These are phyloP conservation scores for Morinoia aosen DNA, from an alignment of 2,888 invertebrate genomes.

Conservation along the genomic window DNA sequence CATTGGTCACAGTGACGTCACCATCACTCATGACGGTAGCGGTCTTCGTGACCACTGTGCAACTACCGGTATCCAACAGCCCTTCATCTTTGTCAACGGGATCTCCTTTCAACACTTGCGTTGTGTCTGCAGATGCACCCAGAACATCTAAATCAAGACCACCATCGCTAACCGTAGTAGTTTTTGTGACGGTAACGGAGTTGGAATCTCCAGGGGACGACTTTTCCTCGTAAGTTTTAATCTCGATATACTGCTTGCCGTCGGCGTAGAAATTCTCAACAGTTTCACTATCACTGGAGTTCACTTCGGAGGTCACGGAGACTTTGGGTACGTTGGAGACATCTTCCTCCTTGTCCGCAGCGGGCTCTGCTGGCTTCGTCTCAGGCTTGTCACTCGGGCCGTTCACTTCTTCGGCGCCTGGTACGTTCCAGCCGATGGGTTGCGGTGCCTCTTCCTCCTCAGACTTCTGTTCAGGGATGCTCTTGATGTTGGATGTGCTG, in stretches of 20 bases:
- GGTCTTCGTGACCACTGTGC: background rate
- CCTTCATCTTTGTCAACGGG: background rate
- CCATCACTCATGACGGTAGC: background rate
- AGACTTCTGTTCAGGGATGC: conserved; percentile 43
- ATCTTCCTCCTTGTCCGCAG: background rate
- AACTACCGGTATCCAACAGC: background rate
- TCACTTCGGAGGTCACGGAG: conserved; percentile 5
- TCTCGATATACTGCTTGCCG: conserved; percentile 37
- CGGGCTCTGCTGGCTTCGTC: background rate
- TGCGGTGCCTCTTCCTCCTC: conserved; percentile 19
- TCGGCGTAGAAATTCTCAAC: conserved; percentile 8
- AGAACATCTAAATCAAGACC: background rate
- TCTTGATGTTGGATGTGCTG: conserved; percentile 46
- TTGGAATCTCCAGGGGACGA: background rate
- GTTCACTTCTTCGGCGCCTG: background rate
- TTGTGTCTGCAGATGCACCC: background rate
- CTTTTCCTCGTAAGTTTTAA: conserved; percentile 49
- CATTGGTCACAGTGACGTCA: background rate
- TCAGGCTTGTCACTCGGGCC: background rate
- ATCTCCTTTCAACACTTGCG: background rate
- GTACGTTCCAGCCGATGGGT: background rate
- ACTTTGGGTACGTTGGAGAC: background rate
- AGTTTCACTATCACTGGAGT: conserved; percentile 5
- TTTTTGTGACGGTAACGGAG: background rate
- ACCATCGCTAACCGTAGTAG: background rate